Evolutionary conservation across 2,113 vertebrate genomes (phyloP).

Genomic region (Drymodes brunneopygia): DNA sequence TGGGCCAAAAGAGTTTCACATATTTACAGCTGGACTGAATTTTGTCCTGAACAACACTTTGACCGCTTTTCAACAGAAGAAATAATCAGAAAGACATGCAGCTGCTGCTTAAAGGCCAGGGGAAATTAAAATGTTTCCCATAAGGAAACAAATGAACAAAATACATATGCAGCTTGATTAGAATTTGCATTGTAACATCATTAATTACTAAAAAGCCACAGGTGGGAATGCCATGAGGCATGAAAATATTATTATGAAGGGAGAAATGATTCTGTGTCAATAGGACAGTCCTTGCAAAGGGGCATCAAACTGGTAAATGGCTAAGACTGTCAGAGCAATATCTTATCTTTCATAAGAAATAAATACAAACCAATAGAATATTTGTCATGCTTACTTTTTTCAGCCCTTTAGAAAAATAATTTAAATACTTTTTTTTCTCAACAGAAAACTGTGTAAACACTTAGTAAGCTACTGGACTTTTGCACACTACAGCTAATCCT

Average conservation of each 20-base stretch:
- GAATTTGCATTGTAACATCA: constrained; percentile 47
- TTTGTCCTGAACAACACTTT: not conserved
- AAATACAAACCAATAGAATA: not conserved
- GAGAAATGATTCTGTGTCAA: constrained; percentile 11
- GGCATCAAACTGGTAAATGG: not conserved
- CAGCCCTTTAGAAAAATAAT: not conserved
- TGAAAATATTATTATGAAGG: constrained; percentile 45
- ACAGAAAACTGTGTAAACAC: not conserved
- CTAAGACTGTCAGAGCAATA: not conserved
- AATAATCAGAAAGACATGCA: constrained; percentile 54
- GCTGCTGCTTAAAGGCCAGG: constrained; percentile 27
- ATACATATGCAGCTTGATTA: constrained; percentile 43
- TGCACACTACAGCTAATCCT: not conserved
- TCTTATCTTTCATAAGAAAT: not conserved
- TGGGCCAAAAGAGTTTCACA: not conserved
- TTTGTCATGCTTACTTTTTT: not conserved
- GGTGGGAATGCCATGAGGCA: constrained; percentile 48
- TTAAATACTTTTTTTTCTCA: not conserved
- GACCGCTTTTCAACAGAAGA: constrained; percentile 12
- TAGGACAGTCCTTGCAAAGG: not conserved
- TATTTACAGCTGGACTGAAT: not conserved
- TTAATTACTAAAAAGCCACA: constrained; percentile 61
- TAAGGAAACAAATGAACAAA: constrained; percentile 54
- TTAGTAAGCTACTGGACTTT: not conserved
- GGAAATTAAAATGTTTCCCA: constrained; percentile 55